phyloP scores from a whole-genome alignment of 2,888 invertebrate species.

The Exephanes ischioxanthus region DNA sequence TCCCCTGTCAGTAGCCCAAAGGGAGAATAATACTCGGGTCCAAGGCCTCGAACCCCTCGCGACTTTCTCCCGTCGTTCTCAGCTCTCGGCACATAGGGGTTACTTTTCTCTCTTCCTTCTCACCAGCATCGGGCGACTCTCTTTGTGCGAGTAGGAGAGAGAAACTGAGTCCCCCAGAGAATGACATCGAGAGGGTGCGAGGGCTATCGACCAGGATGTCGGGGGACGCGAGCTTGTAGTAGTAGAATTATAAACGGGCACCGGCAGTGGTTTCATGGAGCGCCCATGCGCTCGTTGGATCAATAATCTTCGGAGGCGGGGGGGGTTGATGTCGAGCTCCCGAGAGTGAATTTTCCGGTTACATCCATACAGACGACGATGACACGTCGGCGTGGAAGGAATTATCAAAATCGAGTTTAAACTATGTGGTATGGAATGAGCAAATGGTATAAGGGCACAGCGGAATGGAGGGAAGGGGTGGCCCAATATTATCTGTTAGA shows the following conservation, averaged over 20 bases:
- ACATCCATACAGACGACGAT: slow-evolving; percentile 31
- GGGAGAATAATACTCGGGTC: slow-evolving; percentile 42
- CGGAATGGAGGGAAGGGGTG: neutral
- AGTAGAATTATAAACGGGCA: slow-evolving; percentile 17
- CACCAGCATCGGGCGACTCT: neutral
- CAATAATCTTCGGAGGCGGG: slow-evolving; percentile 62
- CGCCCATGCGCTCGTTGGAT: slow-evolving; percentile 62
- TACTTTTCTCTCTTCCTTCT: slow-evolving; percentile 35
- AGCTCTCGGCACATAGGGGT: neutral
- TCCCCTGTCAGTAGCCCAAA: slow-evolving; percentile 6
- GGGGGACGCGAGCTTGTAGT: slow-evolving; percentile 1
- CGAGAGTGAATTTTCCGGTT: slow-evolving; percentile 30
- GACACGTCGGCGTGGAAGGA: slow-evolving; percentile 7
- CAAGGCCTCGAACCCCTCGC: slow-evolving; percentile 15
- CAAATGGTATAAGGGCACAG: neutral
- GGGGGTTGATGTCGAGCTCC: slow-evolving; percentile 32
- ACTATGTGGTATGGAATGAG: neutral
- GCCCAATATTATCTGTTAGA: neutral
- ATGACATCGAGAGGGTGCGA: slow-evolving; percentile 25
- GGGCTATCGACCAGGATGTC: slow-evolving; percentile 48
- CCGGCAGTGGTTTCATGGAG: slow-evolving; percentile 52
- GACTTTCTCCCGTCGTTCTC: slow-evolving; percentile 10
- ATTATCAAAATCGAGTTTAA: slow-evolving; percentile 9
- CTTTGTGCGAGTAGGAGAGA: neutral
- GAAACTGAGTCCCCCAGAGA: neutral